Percentiles rank a stretch among this genome's conserved stretches.
phyloP scores from a whole-genome alignment of 2,888 invertebrate genomes.

The Sthenelais limicola region DNA sequence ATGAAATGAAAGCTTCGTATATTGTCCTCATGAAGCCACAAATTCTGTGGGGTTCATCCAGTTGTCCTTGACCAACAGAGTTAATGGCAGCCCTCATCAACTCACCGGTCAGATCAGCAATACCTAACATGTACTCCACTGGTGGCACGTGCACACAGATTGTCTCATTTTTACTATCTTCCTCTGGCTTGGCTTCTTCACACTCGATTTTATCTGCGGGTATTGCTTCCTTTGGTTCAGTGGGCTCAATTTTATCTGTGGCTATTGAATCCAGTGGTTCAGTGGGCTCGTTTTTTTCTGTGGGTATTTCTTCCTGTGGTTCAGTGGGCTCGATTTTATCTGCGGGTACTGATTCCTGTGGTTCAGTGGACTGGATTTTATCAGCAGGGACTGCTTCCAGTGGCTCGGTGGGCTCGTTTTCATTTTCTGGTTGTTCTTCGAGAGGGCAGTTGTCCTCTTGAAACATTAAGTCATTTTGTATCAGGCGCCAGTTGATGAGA shows the following conservation, averaged over 20 bases:
- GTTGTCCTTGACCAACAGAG: slow-evolving; percentile 80
- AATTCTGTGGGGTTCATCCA: slow-evolving; percentile 77
- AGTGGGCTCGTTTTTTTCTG: no score
- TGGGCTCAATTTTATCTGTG: no score
- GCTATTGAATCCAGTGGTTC: no score
- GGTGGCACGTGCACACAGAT: slow-evolving; percentile 62
- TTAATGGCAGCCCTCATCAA: slow-evolving; percentile 91
- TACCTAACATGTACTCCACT: slow-evolving; percentile 81
- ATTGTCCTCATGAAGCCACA: slow-evolving; percentile 81
- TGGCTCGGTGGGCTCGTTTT: not conserved
- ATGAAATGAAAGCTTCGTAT: slow-evolving; percentile 74
- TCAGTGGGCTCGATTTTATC: not conserved
- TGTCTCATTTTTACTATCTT: no score
- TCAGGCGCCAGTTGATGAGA: slow-evolving; percentile 78
- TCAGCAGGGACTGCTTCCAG: not conserved
- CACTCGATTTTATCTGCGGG: no score
- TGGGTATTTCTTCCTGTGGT: no score
- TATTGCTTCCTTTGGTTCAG: no score
- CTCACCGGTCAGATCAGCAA: slow-evolving; percentile 91
- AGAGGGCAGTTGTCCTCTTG: no score
- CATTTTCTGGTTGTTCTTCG: no score
- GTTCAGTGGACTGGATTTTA: not conserved
- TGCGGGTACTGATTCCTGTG: not conserved
- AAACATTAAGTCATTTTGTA: slow-evolving; percentile 63
- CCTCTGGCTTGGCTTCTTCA: not conserved